phyloP scores from a whole-genome alignment of 2,888 invertebrate genomes.

The Sarcophaga carnaria region DNA sequence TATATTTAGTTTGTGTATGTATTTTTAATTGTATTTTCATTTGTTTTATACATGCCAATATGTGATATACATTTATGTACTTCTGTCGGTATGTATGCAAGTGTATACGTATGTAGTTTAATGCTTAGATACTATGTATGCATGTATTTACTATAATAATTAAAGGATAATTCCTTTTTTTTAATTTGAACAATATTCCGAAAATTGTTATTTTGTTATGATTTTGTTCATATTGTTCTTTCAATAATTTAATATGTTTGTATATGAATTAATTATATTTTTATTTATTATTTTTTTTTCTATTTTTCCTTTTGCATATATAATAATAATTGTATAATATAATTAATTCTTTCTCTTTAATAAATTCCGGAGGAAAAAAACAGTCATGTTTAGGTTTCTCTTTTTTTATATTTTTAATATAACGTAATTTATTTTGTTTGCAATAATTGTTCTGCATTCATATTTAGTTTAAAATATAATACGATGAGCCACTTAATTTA shows the following conservation, averaged over 20 bases:
- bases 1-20: not conserved
- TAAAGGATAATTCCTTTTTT: not conserved
- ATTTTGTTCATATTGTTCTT: not conserved
- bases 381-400: slow-evolving; percentile 74
- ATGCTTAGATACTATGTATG: not conserved
- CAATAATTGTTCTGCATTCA: slow-evolving; percentile 37
- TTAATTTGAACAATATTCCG: not conserved
- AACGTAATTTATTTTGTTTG: slow-evolving; percentile 32
- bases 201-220: not conserved
- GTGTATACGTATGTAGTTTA: not conserved
- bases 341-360: slow-evolving; percentile 47
- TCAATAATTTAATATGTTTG: not conserved
- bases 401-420: slow-evolving; percentile 58
- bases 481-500: slow-evolving; percentile 77
- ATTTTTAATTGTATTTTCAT: not conserved
- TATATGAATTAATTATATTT: not conserved
- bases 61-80: not conserved
- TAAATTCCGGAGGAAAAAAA: slow-evolving; percentile 73
- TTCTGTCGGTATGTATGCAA: not conserved
- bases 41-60: not conserved
- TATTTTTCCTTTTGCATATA: not conserved
- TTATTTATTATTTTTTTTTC: not conserved
- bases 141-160: not conserved
- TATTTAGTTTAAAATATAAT: slow-evolving; percentile 66
- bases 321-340: slow-evolving; percentile 27